Conservation (phyloP, 2,888 invertebrate species). For the Rugalucina vietnamica region DNA sequence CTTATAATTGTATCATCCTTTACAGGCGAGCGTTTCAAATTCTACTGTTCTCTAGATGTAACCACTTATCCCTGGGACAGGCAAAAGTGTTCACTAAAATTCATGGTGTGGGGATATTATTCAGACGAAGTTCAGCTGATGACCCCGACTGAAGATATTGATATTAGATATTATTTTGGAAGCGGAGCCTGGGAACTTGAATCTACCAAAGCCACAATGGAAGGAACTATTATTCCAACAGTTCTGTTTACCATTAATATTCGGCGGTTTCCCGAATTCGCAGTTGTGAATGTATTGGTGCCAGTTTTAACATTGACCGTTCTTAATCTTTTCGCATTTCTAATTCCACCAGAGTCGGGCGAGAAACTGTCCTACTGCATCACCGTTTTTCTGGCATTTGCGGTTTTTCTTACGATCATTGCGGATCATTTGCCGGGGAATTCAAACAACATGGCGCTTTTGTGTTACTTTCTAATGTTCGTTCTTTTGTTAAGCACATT, state of each 20-base stretch:
- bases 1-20: background rate
- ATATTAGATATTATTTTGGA: background rate
- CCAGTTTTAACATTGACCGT: constrained; percentile 30
- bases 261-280: constrained; percentile 23
- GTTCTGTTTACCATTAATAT: background rate
- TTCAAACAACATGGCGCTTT: constrained; percentile 24
- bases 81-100: constrained; percentile 21
- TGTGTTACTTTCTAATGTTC: constrained; percentile 35
- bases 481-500: constrained; percentile 16
- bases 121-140: background rate
- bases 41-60: constrained; percentile 29
- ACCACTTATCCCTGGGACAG: constrained; percentile 30
- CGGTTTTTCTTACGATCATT: constrained; percentile 27
- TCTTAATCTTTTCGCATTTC: constrained; percentile 28
- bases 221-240: background rate
- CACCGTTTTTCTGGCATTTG: constrained; percentile 31
- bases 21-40: constrained; percentile 33
- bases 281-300: constrained; percentile 28
- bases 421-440: constrained; percentile 21
- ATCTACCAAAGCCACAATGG: background rate
- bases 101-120: constrained; percentile 23
- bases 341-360: constrained; percentile 32
- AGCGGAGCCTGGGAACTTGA: constrained; percentile 23
- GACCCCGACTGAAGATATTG: background rate
- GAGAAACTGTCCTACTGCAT: constrained; percentile 44